Percentiles rank a stretch among this genome's conserved stretches.
Conservation (phyloP, 2,113 vertebrate genomes). For the Osmerus eperlanus region DNA sequence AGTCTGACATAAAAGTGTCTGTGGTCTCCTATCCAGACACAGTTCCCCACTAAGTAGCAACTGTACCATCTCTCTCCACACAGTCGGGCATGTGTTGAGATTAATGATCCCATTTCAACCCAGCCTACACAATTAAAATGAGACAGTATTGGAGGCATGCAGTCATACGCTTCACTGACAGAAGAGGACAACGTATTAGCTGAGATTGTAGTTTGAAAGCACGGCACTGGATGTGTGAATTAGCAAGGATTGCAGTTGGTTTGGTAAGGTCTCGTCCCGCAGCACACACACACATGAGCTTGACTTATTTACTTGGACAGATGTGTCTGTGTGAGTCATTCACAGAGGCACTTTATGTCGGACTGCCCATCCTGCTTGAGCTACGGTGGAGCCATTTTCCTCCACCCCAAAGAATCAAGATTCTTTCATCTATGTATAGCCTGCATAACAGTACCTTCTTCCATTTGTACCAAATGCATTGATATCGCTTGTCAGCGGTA, state of each 20-base stretch:
- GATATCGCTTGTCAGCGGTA: background rate
- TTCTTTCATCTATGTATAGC: background rate
- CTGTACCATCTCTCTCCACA: conserved; percentile 3
- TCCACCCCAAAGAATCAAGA: background rate
- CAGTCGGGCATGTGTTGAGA: conserved; percentile 14
- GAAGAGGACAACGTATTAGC: conserved; percentile 43
- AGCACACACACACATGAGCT: too few relatives aligned
- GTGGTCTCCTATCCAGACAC: conserved; percentile 32
- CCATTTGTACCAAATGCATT: background rate
- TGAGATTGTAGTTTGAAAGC: conserved; percentile 30
- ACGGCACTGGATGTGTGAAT: background rate
- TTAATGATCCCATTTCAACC: conserved; percentile 14
- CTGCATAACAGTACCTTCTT: background rate
- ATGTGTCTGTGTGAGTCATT: too few relatives aligned
- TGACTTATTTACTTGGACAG: too few relatives aligned
- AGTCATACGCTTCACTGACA: conserved; percentile 34
- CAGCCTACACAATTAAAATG: conserved; percentile 48
- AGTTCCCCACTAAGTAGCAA: conserved; percentile 20
- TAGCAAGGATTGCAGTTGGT: background rate
- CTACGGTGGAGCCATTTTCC: background rate
- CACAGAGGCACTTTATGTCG: background rate
- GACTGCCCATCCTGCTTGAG: background rate
- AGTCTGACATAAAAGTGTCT: conserved; percentile 52
- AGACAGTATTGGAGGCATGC: conserved; percentile 43
- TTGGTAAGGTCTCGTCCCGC: too few relatives aligned